Evolutionary conservation across 2,113 vertebrate species (phyloP), one percentile per base, ranked within the genome.

Genomic region (Phalacrocorax aristotelis): DNA sequence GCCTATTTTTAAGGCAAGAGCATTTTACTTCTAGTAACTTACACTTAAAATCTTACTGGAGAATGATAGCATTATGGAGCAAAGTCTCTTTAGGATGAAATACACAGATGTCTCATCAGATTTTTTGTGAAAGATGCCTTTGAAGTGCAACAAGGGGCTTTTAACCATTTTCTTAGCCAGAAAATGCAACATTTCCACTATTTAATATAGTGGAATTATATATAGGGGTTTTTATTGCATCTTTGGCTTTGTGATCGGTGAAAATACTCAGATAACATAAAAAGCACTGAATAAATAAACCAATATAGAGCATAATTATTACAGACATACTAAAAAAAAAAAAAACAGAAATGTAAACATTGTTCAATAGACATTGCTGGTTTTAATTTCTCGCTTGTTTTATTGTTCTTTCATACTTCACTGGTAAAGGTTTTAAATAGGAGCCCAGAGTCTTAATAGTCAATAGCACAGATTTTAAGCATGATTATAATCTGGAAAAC

Each of bases 221-320:
- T 65, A 25, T 85, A 49, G 9, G 1, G 1, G 1, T 0, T 40
- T 88, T 86, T 85, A 0, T 4, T 72, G 5, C 8, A 0, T 52
- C 27, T 92, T 82, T 61, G 19, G 4, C 57, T 79, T 54, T 83
- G 3, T 57, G 10, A 22, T 76, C 36, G 52, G 49, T 68, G 14
- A 68, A 89, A 90, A 58, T 46, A 20, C 12, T 27, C 17, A 55
- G 17, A 23, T 36, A 48, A 48, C 62, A 49, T 36, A 77, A 49
- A 90, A 88, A 83, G 0, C 23, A 66, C 9, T 9, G 17, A 66
- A 71, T 57, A 72, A 71, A 49, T 68, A 64, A 55, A 44, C 3
- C 3, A 61, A 2, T 74, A 13, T 34, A 27, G 5, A 20, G 40
- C 4, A 65, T 71, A 85, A 38, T 60, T 68, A 18, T 38, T 80